Percentiles rank a stretch among this genome's conserved stretches.
These are phyloP conservation scores for Naso thynnoides DNA, from an alignment of 2,797 vertebrate species.

Conservation along the genomic window DNA sequence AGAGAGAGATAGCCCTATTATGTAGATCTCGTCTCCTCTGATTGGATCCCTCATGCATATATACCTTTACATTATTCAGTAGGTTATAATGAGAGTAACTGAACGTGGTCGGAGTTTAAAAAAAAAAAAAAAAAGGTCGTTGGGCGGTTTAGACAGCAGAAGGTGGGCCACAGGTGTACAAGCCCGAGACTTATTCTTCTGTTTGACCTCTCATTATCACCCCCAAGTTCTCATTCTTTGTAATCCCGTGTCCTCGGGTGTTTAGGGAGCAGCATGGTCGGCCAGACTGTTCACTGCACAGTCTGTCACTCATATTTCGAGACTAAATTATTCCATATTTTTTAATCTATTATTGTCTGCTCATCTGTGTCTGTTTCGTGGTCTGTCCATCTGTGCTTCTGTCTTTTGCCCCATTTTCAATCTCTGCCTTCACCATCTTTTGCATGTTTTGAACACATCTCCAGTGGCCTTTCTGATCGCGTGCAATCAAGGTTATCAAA, in stretches of 20 bases:
- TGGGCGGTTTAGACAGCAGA: slow-evolving; percentile 79
- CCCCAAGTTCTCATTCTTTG: slow-evolving; percentile 72
- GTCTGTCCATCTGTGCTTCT: slow-evolving; percentile 31
- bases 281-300: slow-evolving; percentile 67
- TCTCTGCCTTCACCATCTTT: background rate
- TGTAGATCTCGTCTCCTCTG: slow-evolving; percentile 70
- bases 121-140: slow-evolving; percentile 36
- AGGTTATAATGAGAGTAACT: slow-evolving; percentile 80
- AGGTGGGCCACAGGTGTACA: slow-evolving; percentile 83
- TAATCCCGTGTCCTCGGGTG: slow-evolving; percentile 66
- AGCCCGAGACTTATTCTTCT: slow-evolving; percentile 75
- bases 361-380: slow-evolving; percentile 46
- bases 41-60: slow-evolving; percentile 72
- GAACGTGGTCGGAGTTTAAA: slow-evolving; percentile 46
- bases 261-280: slow-evolving; percentile 56
- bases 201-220: slow-evolving; percentile 81
- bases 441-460: background rate
- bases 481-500: slow-evolving; percentile 27
- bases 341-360: slow-evolving; percentile 57
- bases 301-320: slow-evolving; percentile 71
- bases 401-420: slow-evolving; percentile 1
- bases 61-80: slow-evolving; percentile 85
- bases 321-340: slow-evolving; percentile 73
- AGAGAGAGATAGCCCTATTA: slow-evolving; percentile 79
- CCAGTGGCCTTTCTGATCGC: slow-evolving; percentile 2